Percentiles rank a stretch among this genome's conserved stretches.
Evolutionary conservation across 2,113 vertebrate genomes (phyloP).

Genomic region (Sapajus apella): DNA sequence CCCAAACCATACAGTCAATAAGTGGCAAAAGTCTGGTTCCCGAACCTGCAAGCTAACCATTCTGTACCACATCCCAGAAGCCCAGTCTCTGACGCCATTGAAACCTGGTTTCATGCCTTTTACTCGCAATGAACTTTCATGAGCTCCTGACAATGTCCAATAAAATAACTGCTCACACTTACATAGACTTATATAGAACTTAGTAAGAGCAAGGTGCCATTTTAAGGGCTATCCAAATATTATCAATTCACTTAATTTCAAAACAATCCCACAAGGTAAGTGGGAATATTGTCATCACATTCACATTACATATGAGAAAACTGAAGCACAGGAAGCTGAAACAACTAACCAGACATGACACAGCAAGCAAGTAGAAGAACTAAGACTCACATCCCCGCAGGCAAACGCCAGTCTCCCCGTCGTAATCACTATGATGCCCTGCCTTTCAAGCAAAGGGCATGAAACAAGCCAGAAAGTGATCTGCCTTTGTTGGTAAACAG

Average conservation of each 20-base stretch:
- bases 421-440: background rate
- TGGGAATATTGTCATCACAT: background rate
- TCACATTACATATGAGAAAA: background rate
- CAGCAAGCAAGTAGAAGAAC: background rate
- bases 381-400: too few relatives aligned
- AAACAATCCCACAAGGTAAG: background rate
- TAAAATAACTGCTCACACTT: background rate
- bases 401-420: background rate
- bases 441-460: background rate
- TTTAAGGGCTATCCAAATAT: background rate
- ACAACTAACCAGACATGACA: background rate
- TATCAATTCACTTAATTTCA: background rate
- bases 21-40: background rate
- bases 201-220: background rate
- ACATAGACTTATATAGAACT: background rate
- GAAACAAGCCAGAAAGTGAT: background rate
- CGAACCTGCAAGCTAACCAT: fast-evolving
- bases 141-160: background rate
- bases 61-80: background rate
- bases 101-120: background rate
- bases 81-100: background rate
- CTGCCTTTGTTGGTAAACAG: background rate
- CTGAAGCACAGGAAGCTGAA: background rate
- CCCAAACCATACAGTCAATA: background rate
- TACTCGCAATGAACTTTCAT: background rate